Percentiles rank a stretch among this genome's conserved stretches.
Evolutionary conservation across 2,888 invertebrate species (phyloP).

Genomic region (Pristionchus exspectatus): DNA sequence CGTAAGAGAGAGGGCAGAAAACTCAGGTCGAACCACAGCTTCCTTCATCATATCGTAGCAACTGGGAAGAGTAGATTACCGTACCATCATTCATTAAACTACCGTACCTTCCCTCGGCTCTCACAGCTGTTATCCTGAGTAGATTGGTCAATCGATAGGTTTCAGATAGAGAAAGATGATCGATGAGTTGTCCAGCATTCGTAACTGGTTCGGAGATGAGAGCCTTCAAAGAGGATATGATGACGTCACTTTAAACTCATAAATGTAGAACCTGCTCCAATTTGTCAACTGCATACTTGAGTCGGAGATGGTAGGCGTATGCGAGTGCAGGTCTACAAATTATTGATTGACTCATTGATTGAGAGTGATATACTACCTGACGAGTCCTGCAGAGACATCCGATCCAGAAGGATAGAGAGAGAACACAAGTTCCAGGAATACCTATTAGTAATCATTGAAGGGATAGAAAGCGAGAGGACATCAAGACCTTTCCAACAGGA

Average conservation of each 20-base stretch:
- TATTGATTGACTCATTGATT: background rate
- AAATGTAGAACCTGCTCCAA: conserved; percentile 39
- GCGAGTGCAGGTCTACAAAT: conserved; percentile 34
- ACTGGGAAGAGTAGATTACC: background rate
- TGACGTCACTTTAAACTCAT: background rate
- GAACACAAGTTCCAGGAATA: conserved; percentile 29
- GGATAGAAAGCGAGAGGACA: background rate
- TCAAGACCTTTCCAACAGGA: conserved; percentile 27
- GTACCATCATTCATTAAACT: background rate
- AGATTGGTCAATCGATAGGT: conserved; percentile 49
- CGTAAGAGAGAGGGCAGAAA: conserved; percentile 8
- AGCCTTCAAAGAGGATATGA: background rate
- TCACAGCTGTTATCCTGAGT: conserved; percentile 27
- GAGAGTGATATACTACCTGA: background rate
- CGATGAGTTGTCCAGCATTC: conserved; percentile 39
- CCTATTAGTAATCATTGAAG: background rate
- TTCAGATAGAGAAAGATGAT: conserved; percentile 40
- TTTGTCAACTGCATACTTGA: conserved; percentile 46
- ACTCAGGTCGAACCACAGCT: conserved; percentile 1
- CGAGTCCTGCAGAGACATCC: conserved; percentile 1
- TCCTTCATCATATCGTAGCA: conserved; percentile 48
- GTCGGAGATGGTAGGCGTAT: conserved; percentile 17
- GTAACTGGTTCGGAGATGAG: conserved; percentile 47
- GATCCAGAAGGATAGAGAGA: conserved; percentile 47
- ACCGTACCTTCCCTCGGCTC: conserved; percentile 53